Percentiles rank a stretch among this genome's conserved stretches.
These are phyloP conservation scores for Oenanthe oenanthe DNA, from an alignment of 2,113 vertebrate genomes.

Conservation along the genomic window DNA sequence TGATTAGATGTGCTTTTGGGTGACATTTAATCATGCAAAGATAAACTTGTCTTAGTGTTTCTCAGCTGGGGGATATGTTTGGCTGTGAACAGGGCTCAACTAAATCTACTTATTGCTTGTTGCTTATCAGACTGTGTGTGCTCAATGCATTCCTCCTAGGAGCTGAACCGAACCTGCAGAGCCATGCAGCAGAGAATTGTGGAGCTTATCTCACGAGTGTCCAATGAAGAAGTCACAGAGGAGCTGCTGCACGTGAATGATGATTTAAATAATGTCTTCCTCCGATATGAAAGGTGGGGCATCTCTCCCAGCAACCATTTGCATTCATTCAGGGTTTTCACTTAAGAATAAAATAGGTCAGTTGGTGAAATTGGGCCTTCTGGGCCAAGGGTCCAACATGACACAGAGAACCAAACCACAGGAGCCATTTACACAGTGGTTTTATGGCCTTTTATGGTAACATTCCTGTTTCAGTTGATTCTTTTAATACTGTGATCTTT, in stretches of 20 bases:
- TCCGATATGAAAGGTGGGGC: conserved; percentile 90
- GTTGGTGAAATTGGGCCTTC: background rate
- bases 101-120: conserved; percentile 15
- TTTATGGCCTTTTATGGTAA: background rate
- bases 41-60: conserved; percentile 50
- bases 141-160: conserved; percentile 75
- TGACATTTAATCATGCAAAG: conserved; percentile 66
- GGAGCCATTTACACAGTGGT: background rate
- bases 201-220: conserved; percentile 94
- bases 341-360: background rate
- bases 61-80: conserved; percentile 52
- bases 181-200: conserved; percentile 96
- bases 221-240: conserved; percentile 94
- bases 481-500: background rate
- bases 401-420: background rate
- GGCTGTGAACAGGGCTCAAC: conserved; percentile 39
- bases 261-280: conserved; percentile 97
- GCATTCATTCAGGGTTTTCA: background rate
- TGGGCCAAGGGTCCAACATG: background rate
- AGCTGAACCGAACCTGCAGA: conserved; percentile 94
- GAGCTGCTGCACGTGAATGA: conserved; percentile 96
- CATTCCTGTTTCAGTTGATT: background rate
- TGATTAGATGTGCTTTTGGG: conserved; percentile 67
- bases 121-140: conserved; percentile 28
- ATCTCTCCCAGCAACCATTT: background rate